A percentile compares a stretch with the other conserved stretches of the same genome.
Evolutionary conservation across 1,140 invertebrate genomes (phyloP).

Genomic region (Zaprionus tsacasi): DNA sequence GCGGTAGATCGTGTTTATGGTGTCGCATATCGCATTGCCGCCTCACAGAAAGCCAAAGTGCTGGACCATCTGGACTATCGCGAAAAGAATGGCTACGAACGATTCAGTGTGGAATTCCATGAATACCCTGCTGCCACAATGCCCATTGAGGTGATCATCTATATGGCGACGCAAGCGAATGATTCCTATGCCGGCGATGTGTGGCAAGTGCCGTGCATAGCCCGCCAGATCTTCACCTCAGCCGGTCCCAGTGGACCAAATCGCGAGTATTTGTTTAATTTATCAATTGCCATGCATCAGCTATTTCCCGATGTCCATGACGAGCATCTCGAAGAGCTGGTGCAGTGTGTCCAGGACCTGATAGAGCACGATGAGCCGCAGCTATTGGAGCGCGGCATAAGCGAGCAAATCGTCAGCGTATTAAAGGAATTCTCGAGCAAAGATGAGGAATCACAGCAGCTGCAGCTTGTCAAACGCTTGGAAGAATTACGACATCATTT

Average conservation of each 20-base stretch:
- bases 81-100: constrained; percentile 95
- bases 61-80: constrained; percentile 93
- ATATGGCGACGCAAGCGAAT: constrained; percentile 92
- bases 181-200: constrained; percentile 89
- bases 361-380: constrained; percentile 85
- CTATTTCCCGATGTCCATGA: constrained; percentile 89
- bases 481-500: constrained; percentile 46
- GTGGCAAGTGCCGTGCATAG: constrained; percentile 90
- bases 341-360: constrained; percentile 81
- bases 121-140: constrained; percentile 85
- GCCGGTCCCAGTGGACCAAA: constrained; percentile 94
- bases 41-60: constrained; percentile 89
- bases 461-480: constrained; percentile 26
- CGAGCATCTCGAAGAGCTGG: constrained; percentile 91
- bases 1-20: constrained; percentile 92
- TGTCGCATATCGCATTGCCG: constrained; percentile 93
- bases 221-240: constrained; percentile 89
- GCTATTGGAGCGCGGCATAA: constrained; percentile 58
- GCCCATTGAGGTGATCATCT: constrained; percentile 90
- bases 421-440: constrained; percentile 23
- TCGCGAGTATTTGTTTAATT: constrained; percentile 94
- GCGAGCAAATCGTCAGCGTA: constrained; percentile 46
- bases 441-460: constrained; percentile 7
- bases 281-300: constrained; percentile 91
- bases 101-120: constrained; percentile 89